These are phyloP conservation scores for Meandrina meandrites DNA, from an alignment of 92 coral and sea anemone species.

Conservation along the genomic window DNA sequence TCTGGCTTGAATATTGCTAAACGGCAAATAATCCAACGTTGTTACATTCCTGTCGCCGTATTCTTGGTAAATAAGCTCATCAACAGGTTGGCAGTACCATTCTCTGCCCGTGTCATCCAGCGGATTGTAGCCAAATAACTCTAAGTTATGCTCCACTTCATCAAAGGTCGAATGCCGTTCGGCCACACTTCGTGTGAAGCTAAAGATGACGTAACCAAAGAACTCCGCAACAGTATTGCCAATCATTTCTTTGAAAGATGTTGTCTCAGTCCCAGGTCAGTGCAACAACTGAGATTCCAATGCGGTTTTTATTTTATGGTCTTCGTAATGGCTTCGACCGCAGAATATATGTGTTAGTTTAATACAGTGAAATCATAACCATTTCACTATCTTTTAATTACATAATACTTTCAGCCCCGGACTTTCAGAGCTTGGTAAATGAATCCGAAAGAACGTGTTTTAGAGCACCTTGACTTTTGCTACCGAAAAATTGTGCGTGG, in stretches of 20 bases:
- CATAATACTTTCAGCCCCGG: too few species aligned
- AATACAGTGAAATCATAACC: too few species aligned
- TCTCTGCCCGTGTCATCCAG: neutral
- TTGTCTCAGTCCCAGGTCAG: too few species aligned
- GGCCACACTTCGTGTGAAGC: neutral
- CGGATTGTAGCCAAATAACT: neutral
- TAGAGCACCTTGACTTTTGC: too few species aligned
- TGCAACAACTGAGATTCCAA: too few species aligned
- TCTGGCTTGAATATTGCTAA: neutral
- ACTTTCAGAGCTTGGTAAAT: too few species aligned
- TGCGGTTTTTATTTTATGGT: too few species aligned
- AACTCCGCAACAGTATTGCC: neutral
- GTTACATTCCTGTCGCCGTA: neutral
- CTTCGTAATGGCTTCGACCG: too few species aligned
- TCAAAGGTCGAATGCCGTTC: neutral
- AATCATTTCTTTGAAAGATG: neutral
- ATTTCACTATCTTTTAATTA: too few species aligned
- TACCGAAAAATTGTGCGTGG: too few species aligned
- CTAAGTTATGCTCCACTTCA: neutral
- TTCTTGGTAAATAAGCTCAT: slow-evolving; percentile 1
- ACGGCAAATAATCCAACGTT: neutral
- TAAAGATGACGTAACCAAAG: neutral
- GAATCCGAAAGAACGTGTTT: too few species aligned
- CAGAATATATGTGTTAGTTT: too few species aligned
- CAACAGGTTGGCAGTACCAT: neutral